These are phyloP conservation scores for Anabacerthia variegaticeps DNA, from an alignment of 2,797 vertebrate species.

Conservation along the genomic window DNA sequence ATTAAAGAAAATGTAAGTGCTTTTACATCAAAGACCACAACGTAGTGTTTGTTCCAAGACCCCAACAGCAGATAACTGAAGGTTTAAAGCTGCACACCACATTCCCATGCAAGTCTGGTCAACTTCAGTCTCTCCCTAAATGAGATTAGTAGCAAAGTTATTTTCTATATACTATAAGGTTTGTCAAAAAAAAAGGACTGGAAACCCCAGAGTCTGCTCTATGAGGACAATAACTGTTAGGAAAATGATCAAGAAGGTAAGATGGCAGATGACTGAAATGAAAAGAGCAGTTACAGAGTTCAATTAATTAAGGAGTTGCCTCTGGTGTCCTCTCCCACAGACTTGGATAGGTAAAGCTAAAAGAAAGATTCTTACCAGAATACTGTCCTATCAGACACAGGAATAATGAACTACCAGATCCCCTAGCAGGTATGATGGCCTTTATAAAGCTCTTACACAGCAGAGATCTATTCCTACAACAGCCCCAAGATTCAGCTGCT, in stretches of 20 bases:
- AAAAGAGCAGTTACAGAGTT: background rate
- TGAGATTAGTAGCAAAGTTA: background rate
- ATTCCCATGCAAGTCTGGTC: background rate
- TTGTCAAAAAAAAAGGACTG: background rate
- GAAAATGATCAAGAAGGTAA: background rate
- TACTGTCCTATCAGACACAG: background rate
- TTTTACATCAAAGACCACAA: background rate
- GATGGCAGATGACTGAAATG: background rate
- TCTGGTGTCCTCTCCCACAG: rapidly evolving
- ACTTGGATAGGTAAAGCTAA: background rate
- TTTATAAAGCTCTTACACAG: background rate
- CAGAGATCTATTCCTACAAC: background rate
- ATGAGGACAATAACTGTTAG: background rate
- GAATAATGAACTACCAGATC: background rate
- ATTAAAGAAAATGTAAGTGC: background rate
- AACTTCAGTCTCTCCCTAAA: background rate
- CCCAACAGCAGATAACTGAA: background rate
- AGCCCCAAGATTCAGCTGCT: background rate
- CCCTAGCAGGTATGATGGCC: background rate
- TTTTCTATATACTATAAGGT: background rate
- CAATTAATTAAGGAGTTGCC: background rate
- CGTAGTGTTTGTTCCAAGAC: background rate
- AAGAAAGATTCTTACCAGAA: background rate
- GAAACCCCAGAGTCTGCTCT: background rate
- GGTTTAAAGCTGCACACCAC: background rate